Percentiles rank a stretch among this genome's conserved stretches.
Evolutionary conservation across 2,113 vertebrate species (phyloP).

Genomic region (Paedocypris sp.): DNA sequence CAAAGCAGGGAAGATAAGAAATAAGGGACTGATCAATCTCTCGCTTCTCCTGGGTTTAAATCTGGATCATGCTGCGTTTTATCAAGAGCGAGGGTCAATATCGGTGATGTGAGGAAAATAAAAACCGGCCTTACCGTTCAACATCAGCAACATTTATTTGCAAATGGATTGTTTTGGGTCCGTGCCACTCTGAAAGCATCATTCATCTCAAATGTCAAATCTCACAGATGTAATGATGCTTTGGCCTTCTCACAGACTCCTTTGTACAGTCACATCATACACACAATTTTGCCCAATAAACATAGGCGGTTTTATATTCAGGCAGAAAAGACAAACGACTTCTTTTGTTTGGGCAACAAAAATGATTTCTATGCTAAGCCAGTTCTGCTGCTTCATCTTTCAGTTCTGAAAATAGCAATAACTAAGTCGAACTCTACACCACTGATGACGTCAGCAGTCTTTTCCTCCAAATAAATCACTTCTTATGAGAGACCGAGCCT

Average conservation of each 20-base stretch:
- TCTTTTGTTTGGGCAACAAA: conserved; percentile 28
- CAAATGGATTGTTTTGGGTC: too few relatives aligned
- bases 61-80: too few relatives aligned
- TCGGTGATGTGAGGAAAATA: background rate
- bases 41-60: too few relatives aligned
- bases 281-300: too few relatives aligned
- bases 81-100: background rate
- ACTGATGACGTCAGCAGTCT: conserved; percentile 16
- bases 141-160: background rate
- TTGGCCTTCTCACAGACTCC: background rate
- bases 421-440: conserved; percentile 26
- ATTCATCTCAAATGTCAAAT: too few relatives aligned
- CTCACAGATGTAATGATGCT: too few relatives aligned
- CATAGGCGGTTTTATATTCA: conserved; percentile 1
- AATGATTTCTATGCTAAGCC: conserved; percentile 22
- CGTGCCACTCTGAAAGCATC: too few relatives aligned
- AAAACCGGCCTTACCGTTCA: background rate
- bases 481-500: too few relatives aligned
- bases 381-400: conserved; percentile 32
- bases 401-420: conserved; percentile 24
- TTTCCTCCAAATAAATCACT: conserved; percentile 35
- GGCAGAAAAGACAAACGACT: conserved; percentile 21
- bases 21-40: background rate
- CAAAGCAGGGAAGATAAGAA: background rate
- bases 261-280: too few relatives aligned